Conservation (phyloP, 2,888 invertebrate species). For the Hyles lineata region DNA sequence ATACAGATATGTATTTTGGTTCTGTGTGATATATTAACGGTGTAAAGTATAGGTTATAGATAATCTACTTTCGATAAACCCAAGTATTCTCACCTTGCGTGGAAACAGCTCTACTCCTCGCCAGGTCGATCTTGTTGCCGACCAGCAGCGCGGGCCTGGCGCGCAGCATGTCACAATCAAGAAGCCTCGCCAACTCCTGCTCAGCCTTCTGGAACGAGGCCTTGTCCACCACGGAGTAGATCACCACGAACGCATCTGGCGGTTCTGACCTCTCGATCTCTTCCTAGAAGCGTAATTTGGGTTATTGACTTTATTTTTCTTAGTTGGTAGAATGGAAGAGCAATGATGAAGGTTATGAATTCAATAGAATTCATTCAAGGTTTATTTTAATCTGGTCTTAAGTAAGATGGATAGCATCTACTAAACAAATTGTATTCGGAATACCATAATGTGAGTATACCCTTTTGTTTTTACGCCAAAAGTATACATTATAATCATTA, state of each 20-base stretch:
- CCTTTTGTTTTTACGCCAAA: too few species aligned
- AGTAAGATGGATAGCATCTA: too few species aligned
- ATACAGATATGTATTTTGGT: too few species aligned
- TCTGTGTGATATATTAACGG: too few species aligned
- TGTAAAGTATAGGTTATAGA: too few species aligned
- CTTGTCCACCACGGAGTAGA: slow-evolving; percentile 96
- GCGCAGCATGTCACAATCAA: slow-evolving; percentile 91
- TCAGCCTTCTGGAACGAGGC: slow-evolving; percentile 94
- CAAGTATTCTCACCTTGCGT: slow-evolving; percentile 90
- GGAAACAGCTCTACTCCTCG: slow-evolving; percentile 94
- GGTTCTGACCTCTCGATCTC: slow-evolving; percentile 89
- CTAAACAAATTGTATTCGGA: too few species aligned
- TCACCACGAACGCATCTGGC: slow-evolving; percentile 94
- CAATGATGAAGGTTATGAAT: too few species aligned
- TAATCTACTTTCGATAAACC: too few species aligned
- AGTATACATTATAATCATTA: too few species aligned
- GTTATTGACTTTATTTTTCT: neutral
- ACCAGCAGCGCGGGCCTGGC: slow-evolving; percentile 93
- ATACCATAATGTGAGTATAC: too few species aligned
- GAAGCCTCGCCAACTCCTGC: slow-evolving; percentile 90
- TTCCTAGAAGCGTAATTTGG: slow-evolving; percentile 80
- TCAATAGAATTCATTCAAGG: neutral
- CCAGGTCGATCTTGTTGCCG: slow-evolving; percentile 97
- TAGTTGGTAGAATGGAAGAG: too few species aligned
- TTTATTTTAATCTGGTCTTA: neutral